Conservation (phyloP, 64 coral and sea anemone species). For the Montipora efflorescens region DNA sequence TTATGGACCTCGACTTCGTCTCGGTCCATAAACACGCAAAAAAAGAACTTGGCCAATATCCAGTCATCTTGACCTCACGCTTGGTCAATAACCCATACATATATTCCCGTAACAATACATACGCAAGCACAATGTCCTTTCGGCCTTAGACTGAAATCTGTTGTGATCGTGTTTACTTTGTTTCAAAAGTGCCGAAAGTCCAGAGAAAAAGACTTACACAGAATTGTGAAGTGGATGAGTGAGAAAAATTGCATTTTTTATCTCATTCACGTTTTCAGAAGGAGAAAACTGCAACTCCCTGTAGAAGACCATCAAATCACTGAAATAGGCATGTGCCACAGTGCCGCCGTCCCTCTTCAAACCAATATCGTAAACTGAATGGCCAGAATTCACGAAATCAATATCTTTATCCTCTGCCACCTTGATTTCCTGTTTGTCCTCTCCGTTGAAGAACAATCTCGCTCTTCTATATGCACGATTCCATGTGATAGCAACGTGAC, state of each 20-base stretch:
- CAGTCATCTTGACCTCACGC: no score
- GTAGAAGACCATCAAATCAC: slow-evolving; percentile 2
- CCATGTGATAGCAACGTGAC: slow-evolving; percentile 22
- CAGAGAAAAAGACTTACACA: neutral
- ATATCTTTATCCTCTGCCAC: neutral
- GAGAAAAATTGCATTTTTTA: neutral
- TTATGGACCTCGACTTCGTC: no score
- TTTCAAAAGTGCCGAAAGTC: no score
- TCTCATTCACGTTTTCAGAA: neutral
- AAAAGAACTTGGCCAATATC: no score
- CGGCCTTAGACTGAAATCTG: no score
- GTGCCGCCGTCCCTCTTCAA: slow-evolving; percentile 8
- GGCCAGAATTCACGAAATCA: neutral
- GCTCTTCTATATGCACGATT: neutral
- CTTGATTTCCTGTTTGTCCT: neutral
- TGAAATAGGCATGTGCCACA: neutral
- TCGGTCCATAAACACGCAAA: no score
- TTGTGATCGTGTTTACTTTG: no score
- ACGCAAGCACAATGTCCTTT: no score
- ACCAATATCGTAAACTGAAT: slow-evolving; percentile 19
- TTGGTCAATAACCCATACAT: no score
- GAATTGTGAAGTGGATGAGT: neutral
- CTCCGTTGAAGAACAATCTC: slow-evolving; percentile 5
- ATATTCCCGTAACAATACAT: no score
- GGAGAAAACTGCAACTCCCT: neutral